These are phyloP conservation scores for Urosaurus nigricauda DNA, from an alignment of 2,797 vertebrate species.

Conservation along the genomic window DNA sequence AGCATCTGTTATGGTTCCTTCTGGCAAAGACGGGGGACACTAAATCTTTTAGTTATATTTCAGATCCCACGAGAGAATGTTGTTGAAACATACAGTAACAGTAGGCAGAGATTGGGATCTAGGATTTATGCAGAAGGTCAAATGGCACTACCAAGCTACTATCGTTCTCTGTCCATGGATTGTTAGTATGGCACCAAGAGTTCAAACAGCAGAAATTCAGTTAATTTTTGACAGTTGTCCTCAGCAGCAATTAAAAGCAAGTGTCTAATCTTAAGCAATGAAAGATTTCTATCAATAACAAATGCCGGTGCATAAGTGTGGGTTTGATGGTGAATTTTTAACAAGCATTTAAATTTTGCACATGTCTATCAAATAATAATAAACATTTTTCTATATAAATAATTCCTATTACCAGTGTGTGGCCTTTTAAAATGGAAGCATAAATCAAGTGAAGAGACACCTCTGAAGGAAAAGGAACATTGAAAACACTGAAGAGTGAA, in stretches of 20 bases:
- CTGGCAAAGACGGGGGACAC: neutral
- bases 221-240: neutral
- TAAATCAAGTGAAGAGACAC: conserved; percentile 92
- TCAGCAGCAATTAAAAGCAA: neutral
- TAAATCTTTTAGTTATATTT: neutral
- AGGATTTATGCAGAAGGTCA: neutral
- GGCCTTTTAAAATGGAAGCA: conserved; percentile 91
- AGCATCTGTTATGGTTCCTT: neutral
- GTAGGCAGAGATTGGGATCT: no score
- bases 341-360: conserved; percentile 15
- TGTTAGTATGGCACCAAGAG: neutral
- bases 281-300: fast-evolving
- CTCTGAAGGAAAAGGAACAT: conserved; percentile 88
- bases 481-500: conserved; percentile 95
- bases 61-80: neutral
- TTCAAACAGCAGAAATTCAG: neutral
- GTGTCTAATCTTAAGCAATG: neutral
- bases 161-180: neutral
- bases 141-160: neutral
- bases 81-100: neutral
- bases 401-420: conserved; percentile 84
- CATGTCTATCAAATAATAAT: neutral
- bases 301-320: neutral
- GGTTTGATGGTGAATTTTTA: neutral
- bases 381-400: neutral